Evolutionary conservation across 2,113 vertebrate genomes (phyloP), one percentile per base, ranked within the genome.

Genomic region (Xiphophorus couchianus): DNA sequence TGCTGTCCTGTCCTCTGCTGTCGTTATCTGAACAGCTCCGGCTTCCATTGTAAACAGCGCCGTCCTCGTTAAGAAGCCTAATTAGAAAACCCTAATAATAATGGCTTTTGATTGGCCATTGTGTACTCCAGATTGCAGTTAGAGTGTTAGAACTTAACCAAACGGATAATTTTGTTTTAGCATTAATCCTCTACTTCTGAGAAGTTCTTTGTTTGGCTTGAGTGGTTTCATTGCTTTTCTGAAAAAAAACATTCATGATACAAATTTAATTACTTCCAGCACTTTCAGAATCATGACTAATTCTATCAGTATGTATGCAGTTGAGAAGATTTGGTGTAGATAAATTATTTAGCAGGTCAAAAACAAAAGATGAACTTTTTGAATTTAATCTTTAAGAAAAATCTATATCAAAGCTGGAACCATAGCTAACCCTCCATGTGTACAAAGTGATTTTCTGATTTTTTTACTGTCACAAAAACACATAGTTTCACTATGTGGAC

Each of bases 81-180:
- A 91, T 90, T 91, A 89, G 82, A 90, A 90, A 91, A 78, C 62
- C 83, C 61, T 37, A 78, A 67, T 84, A 87, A 87, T 84, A 86
- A 85, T 66, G 37, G 86, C 37, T n/a, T 19, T 35, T 80, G 90
- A 90, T 85, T 90, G 90, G 83, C 84, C 25, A 84, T 86, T 91
- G 86, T 87, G 85, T 86, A 68, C 83, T 81, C 81, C 77, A 13
- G 83, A 85, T 82, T 78, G 77, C 71, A 83, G 87, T 87, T 69
- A 79, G 63, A 58, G 76, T 48, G 14, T 28, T 84, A 81, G 78
- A 89, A 90, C 72, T 84, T 76, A 75, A 88, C 78, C 83, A 84
- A 81, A 88, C 27, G 78, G 83, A 74, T 84, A 17, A 83, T 86
- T 89, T 65, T 75, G 69, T 76, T 83, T 74, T 65, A 76, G 69